phyloP scores from a whole-genome alignment of 1,140 invertebrate genomes.

The Rhagoletis zephyria region DNA sequence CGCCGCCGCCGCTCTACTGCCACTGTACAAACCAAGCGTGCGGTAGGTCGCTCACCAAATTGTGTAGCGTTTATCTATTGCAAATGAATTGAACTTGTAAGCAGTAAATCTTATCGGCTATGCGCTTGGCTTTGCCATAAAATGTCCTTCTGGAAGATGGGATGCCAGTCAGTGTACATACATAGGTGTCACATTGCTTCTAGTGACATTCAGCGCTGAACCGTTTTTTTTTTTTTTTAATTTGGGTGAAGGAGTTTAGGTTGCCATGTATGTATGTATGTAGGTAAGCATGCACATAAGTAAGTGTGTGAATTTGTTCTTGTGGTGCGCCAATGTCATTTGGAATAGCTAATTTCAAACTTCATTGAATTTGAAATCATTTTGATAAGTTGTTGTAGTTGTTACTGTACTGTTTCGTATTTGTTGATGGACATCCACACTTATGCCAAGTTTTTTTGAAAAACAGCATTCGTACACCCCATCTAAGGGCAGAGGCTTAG shows the following conservation, averaged over 20 bases:
- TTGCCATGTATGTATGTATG: not conserved
- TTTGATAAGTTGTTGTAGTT: not conserved
- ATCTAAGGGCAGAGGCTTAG: too few species aligned
- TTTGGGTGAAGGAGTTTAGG: too few species aligned
- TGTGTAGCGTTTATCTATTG: constrained; percentile 26
- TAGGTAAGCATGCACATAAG: too few species aligned
- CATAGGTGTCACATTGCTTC: constrained; percentile 18
- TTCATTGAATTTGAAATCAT: not conserved
- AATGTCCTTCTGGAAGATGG: constrained; percentile 31
- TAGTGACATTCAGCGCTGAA: not conserved
- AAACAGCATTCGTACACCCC: too few species aligned
- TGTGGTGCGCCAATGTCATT: constrained; percentile 10
- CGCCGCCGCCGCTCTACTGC: not conserved
- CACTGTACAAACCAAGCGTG: not conserved
- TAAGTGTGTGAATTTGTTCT: too few species aligned
- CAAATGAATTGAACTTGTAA: constrained; percentile 22
- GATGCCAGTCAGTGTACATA: not conserved
- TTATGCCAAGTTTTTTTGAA: too few species aligned
- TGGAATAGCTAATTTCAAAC: constrained; percentile 20
- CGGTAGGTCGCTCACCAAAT: constrained; percentile 14
- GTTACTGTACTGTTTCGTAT: too few species aligned
- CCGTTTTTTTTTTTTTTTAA: not conserved
- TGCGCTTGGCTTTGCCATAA: not conserved
- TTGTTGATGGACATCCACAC: too few species aligned
- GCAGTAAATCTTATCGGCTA: constrained; percentile 22